A percentile compares a stretch with the other conserved stretches of the same genome.
phyloP scores from a whole-genome alignment of 64 coral and sea anemone genomes.

The Montipora cactus region DNA sequence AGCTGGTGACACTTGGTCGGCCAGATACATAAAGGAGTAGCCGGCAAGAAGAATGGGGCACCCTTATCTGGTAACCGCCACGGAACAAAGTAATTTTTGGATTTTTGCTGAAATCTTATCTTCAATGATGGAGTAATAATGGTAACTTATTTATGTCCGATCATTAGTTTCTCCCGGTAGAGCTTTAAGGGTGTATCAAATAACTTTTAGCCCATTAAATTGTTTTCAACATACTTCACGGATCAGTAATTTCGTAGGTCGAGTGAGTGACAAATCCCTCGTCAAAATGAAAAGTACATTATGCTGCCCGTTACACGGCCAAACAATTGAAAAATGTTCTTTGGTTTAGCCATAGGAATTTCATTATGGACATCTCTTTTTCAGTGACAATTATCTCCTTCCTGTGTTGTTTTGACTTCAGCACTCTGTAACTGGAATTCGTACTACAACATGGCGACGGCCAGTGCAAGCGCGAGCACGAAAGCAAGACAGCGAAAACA shows the following conservation, averaged over 20 bases:
- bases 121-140: background rate
- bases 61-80: background rate
- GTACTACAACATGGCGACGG: constrained; percentile 43
- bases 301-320: background rate
- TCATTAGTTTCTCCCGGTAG: background rate
- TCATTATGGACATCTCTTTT: background rate
- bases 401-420: constrained; percentile 20
- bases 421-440: background rate
- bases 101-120: constrained; percentile 27
- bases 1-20: no score
- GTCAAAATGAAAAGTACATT: background rate
- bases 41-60: background rate
- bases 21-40: background rate
- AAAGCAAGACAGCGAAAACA: constrained; percentile 76
- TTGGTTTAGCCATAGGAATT: background rate
- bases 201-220: constrained; percentile 10
- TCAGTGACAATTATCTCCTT: background rate
- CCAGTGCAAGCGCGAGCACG: constrained; percentile 49
- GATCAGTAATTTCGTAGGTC: background rate
- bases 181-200: constrained; percentile 52
- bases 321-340: background rate
- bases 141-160: constrained; percentile 14
- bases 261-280: constrained; percentile 37
- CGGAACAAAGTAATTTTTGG: background rate
- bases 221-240: constrained; percentile 54